phyloP scores from a whole-genome alignment of 2,113 vertebrate species.

The Phalacrocorax brasilianus region DNA sequence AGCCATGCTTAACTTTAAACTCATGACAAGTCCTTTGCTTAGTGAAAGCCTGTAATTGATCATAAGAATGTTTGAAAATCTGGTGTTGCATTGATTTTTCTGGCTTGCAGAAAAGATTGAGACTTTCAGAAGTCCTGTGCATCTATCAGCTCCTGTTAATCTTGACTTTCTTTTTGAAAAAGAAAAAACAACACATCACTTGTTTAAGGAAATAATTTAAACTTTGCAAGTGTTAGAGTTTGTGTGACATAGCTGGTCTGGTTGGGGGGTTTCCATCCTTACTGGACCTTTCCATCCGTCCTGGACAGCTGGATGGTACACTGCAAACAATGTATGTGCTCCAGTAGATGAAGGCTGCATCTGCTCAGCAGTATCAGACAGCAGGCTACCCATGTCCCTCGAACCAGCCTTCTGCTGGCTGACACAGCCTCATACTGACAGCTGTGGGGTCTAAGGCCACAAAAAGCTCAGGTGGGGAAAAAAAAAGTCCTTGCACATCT shows the following conservation, averaged over 20 bases:
- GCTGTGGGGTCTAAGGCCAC: neutral
- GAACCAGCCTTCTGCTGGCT: neutral
- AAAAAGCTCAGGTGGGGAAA: neutral
- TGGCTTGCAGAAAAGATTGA: neutral
- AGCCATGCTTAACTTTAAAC: neutral
- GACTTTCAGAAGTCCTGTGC: neutral
- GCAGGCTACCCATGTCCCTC: neutral
- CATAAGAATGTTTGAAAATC: neutral
- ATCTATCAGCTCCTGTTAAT: neutral
- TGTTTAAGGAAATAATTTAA: neutral
- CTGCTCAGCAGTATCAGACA: neutral
- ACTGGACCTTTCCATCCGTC: neutral
- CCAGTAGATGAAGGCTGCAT: neutral
- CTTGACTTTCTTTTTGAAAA: neutral
- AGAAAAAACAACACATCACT: neutral
- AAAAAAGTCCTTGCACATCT: neutral
- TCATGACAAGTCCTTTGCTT: neutral
- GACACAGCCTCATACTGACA: neutral
- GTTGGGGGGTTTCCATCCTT: neutral
- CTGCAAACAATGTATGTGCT: neutral
- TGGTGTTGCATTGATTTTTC: neutral
- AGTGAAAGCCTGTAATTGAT: neutral
- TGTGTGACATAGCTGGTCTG: neutral
- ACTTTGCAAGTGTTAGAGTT: neutral
- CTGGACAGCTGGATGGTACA: neutral